Percentiles rank a stretch among this genome's conserved stretches.
phyloP scores from a whole-genome alignment of 1,140 invertebrate species.

The Diuraphis noxia region DNA sequence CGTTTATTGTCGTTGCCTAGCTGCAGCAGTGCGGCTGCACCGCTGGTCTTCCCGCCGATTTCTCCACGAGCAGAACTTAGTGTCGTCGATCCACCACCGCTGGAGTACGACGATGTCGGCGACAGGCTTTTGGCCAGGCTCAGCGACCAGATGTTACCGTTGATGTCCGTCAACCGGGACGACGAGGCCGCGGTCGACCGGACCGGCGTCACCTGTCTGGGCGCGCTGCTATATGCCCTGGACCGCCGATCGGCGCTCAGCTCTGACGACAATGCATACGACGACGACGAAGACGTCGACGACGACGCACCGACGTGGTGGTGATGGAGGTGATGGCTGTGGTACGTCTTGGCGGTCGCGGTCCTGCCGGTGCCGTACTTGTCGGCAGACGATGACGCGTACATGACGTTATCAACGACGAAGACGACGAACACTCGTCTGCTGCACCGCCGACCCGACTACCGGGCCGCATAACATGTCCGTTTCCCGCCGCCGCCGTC shows the following conservation, averaged over 20 bases:
- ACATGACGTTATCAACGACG: slow-evolving; percentile 22
- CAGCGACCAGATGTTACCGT: slow-evolving; percentile 39
- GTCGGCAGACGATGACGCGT: slow-evolving; percentile 33
- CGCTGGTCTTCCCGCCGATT: background rate
- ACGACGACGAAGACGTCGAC: background rate
- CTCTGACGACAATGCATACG: slow-evolving; percentile 35
- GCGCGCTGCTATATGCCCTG: slow-evolving; percentile 18
- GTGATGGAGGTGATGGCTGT: background rate
- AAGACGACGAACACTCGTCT: background rate
- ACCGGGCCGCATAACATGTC: slow-evolving; percentile 30
- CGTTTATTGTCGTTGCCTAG: slow-evolving; percentile 50
- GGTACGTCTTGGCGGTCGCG: background rate
- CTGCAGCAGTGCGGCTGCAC: background rate
- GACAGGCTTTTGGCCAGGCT: slow-evolving; percentile 31
- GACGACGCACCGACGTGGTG: background rate
- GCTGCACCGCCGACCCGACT: background rate
- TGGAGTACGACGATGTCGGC: background rate
- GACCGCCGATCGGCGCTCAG: slow-evolving; percentile 27
- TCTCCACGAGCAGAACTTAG: background rate
- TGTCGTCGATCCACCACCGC: background rate
- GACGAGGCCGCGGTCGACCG: background rate
- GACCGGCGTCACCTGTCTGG: background rate
- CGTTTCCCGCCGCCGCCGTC: slow-evolving; percentile 21
- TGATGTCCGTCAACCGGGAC: slow-evolving; percentile 41
- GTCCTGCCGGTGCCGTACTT: slow-evolving; percentile 33